These are phyloP conservation scores for Nysson spinosus DNA, from an alignment of 2,888 invertebrate species.

Conservation along the genomic window DNA sequence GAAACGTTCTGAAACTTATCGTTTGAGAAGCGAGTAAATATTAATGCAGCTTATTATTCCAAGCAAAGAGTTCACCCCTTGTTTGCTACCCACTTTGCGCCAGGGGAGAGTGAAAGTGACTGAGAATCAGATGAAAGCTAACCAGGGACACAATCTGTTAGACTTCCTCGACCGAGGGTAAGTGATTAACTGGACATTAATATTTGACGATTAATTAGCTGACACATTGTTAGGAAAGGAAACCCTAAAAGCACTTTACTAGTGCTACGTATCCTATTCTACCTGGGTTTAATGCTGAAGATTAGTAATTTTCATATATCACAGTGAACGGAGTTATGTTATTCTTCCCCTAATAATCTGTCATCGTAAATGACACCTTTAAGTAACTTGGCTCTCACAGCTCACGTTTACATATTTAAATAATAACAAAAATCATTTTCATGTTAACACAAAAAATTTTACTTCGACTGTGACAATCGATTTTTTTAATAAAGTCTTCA, in stretches of 20 bases:
- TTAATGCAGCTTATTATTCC: slow-evolving; percentile 62
- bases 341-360: no score
- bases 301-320: no score
- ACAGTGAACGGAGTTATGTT: no score
- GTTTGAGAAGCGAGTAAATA: slow-evolving; percentile 63
- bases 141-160: slow-evolving; percentile 22
- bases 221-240: not conserved
- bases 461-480: no score
- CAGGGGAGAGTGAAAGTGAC: slow-evolving; percentile 47
- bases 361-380: no score
- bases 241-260: not conserved
- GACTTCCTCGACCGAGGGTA: slow-evolving; percentile 18
- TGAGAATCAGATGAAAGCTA: slow-evolving; percentile 41
- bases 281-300: not conserved
- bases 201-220: slow-evolving; percentile 45
- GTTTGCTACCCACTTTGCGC: slow-evolving; percentile 50
- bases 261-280: not conserved
- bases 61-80: slow-evolving; percentile 50
- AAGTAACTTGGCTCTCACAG: no score
- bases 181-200: slow-evolving; percentile 42
- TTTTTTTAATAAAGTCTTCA: no score
- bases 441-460: no score
- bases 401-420: no score
- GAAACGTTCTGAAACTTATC: slow-evolving; percentile 49
- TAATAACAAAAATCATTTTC: no score